Evolutionary conservation across 2,797 vertebrate genomes (phyloP), one percentile per base, ranked within the genome.

Genomic region (Cichlasoma orientale): DNA sequence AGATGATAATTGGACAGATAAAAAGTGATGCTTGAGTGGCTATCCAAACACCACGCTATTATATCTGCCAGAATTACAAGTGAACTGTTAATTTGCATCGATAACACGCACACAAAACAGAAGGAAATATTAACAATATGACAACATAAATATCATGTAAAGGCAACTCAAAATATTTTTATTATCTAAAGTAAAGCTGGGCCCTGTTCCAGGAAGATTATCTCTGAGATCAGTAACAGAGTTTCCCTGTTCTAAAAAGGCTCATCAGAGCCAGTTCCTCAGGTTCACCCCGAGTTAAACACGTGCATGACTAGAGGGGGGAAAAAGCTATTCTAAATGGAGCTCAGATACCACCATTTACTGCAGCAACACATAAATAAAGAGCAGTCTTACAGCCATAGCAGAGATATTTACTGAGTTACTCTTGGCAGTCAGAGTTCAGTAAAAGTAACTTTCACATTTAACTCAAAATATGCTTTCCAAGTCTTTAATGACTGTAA

Each of bases 101-200:
- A 72, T 75, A 74, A 75, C 75, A 10, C 41, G 72, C 41, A 41
- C 33, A 77, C 53, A 69, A 8, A 75, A 69, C 74, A 14, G 6
- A 78, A 11, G 13, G 5, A 79, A 73, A 76, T 61, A 23, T 72
- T 31, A 72, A 81, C 29, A 77, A 83, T 69, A 71, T 58, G 63
- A 9, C 52, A 41, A 74, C 69, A 85, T 85, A 91, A 92, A 90
- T 89, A 93, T 86, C 90, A 82, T 77, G 89, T 88, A 83, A 89
- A 71, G 71, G 77, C 80, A 90, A 91, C 77, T 75, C 18, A 84
- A 89, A 89, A 85, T 69, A 4, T 72, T 83, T 82, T n/a, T 56
- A 80, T 75, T 50, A 23, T 88, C 23, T 54, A 72, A 47, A 83
- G 71, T 4, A 29, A 44, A 77, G 80, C 75, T 74, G 36, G 21